Conservation (phyloP, 2,113 vertebrate genomes). For the Ammodramus savannarum region DNA sequence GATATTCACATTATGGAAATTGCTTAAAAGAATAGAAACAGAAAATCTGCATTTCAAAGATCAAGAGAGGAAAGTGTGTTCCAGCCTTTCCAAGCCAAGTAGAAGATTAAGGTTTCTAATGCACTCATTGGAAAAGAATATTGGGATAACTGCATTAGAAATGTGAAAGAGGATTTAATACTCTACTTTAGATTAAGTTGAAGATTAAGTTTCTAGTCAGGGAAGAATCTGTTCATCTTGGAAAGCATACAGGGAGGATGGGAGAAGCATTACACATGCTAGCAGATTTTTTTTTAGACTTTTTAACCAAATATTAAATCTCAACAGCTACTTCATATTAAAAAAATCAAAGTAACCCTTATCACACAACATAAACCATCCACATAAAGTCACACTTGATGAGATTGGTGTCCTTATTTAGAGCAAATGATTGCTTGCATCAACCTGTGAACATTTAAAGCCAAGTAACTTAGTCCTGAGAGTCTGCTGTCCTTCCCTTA, state of each 20-base stretch:
- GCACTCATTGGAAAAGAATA: conserved; percentile 2
- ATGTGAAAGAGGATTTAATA: conserved; percentile 25
- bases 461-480: not conserved
- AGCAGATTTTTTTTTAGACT: not conserved
- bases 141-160: conserved; percentile 18
- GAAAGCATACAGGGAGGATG: not conserved
- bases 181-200: conserved; percentile 5
- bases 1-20: conserved; percentile 11
- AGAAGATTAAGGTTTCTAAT: conserved; percentile 40
- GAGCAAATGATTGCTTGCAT: not conserved
- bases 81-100: not conserved
- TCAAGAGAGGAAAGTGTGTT: not conserved
- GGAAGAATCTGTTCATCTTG: not conserved
- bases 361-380: not conserved
- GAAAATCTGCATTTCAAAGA: conserved; percentile 13
- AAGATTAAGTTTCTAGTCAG: conserved; percentile 22
- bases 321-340: not conserved
- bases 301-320: not conserved
- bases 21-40: not conserved
- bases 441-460: not conserved
- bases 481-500: not conserved
- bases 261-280: not conserved
- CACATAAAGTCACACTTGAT: not conserved
- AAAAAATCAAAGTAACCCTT: not conserved
- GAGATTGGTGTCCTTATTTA: not conserved